Conservation (phyloP, 1,140 invertebrate genomes). For the Leguminivora glycinivorella region DNA sequence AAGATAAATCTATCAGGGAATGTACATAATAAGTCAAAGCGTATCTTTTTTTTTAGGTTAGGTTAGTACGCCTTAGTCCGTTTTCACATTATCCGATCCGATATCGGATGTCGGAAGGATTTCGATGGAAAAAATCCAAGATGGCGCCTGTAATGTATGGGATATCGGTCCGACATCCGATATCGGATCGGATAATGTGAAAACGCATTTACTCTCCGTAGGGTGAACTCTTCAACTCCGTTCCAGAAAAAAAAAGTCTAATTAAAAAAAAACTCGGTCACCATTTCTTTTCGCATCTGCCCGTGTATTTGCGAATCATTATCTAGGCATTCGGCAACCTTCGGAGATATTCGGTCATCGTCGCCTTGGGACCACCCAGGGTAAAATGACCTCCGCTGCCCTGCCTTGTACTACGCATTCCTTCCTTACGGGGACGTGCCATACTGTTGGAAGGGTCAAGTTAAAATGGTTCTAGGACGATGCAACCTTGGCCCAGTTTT, state of each 20-base stretch:
- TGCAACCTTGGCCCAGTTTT: constrained; percentile 65
- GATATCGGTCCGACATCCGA: too few species aligned
- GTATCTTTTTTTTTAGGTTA: too few species aligned
- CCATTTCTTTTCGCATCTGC: constrained; percentile 17
- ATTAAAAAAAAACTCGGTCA: constrained; percentile 9
- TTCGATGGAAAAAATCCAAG: too few species aligned
- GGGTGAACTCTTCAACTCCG: too few species aligned
- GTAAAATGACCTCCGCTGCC: constrained; percentile 37
- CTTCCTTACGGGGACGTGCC: constrained; percentile 35
- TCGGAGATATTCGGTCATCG: constrained; percentile 44
- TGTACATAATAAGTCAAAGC: too few species aligned
- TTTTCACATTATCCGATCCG: too few species aligned
- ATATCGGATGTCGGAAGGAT: too few species aligned
- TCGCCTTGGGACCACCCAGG: constrained; percentile 32
- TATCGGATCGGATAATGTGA: too few species aligned
- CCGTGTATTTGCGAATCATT: constrained; percentile 36
- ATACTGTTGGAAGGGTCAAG: constrained; percentile 43
- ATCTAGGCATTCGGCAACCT: constrained; percentile 41
- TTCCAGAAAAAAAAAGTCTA: not conserved
- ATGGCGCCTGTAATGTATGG: too few species aligned
- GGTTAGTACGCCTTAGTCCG: too few species aligned
- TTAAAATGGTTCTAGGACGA: constrained; percentile 46
- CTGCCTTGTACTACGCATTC: constrained; percentile 24
- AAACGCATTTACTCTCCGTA: too few species aligned
- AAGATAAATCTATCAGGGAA: too few species aligned